Evolutionary conservation across 2,888 invertebrate species (phyloP), one percentile per base, ranked within the genome.

Genomic region (Agrilus mali): DNA sequence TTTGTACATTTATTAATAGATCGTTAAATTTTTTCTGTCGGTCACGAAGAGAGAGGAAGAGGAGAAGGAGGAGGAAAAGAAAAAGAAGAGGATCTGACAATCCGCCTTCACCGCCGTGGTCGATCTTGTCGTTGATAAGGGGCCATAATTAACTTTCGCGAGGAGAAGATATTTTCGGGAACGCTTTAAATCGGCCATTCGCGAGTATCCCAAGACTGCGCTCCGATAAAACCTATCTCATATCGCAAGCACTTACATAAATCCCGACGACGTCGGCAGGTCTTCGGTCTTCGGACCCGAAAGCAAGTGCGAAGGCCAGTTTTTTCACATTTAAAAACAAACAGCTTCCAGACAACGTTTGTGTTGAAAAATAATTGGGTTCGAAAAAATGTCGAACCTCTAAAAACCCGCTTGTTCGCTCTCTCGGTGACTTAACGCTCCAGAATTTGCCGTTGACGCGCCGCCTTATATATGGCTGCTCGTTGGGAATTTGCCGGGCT

Each of bases 301-400:
- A 56, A 57, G 55, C 54, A 57, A 58, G 59, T 59, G 57, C 50
- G 53, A 58, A 59, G 54, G 55, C 56, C 52, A 57, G 56, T 57
- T 59, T 58, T 56, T 57, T 53, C 50, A 51, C 53, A 50, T 54
- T 53, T 51, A 55, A 58, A 58, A 57, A 57, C 56, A 56, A 59
- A 59, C 57, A 53, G 55, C 57, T 54, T 56, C 55, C 57, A 53
- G 55, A 55, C 55, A 50, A 54, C 52, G 57, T 55, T 57, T 60
- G 60, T 60, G 60, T 60, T 56, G 60, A 56, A 60, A 62, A 61
- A 61, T 61, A 62, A 61, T 62, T 61, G 61, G 60, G 51, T 54
- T 52, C 54, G 58, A 60, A 61, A 56, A 55, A 61, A 60, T 59
- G 57, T 59, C 56, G 58, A 58, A 55, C 57, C 48, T 52, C 52